Conservation (phyloP, 2,888 invertebrate species). For the Scaptomyza parva region DNA sequence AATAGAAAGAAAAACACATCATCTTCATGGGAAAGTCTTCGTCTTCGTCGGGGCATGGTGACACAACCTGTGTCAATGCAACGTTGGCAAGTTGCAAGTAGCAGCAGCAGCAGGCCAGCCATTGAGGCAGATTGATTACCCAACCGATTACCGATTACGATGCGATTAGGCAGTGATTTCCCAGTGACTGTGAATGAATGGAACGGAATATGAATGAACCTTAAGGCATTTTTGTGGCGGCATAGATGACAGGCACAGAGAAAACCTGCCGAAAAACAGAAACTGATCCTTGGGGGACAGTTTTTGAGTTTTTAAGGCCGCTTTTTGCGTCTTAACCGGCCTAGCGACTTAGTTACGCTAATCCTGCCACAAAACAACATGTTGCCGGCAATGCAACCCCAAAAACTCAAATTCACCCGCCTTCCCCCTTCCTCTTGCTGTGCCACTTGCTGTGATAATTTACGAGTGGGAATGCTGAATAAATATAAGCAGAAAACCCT, state of each 20-base stretch:
- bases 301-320: constrained; percentile 40
- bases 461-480: constrained; percentile 53
- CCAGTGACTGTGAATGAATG: constrained; percentile 64
- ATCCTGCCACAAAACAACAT: constrained; percentile 74
- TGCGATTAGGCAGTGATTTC: constrained; percentile 56
- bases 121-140: constrained; percentile 68
- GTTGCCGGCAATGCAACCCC: constrained; percentile 20
- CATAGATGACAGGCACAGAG: constrained; percentile 60
- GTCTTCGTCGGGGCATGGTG: background rate
- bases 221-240: constrained; percentile 13
- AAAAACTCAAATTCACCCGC: background rate
- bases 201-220: constrained; percentile 27
- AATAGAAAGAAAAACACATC: constrained; percentile 5
- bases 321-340: constrained; percentile 46
- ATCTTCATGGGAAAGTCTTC: constrained; percentile 54
- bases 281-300: constrained; percentile 29
- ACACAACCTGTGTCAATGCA: constrained; percentile 78
- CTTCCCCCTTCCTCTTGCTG: background rate
- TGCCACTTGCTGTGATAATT: constrained; percentile 59
- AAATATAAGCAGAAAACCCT: constrained; percentile 26
- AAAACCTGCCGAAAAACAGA: too few species aligned
- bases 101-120: constrained; percentile 16
- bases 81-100: constrained; percentile 65
- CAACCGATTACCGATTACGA: constrained; percentile 74
- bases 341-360: constrained; percentile 58